phyloP scores from a whole-genome alignment of 2,113 vertebrate genomes.

The Osmerus mordax region DNA sequence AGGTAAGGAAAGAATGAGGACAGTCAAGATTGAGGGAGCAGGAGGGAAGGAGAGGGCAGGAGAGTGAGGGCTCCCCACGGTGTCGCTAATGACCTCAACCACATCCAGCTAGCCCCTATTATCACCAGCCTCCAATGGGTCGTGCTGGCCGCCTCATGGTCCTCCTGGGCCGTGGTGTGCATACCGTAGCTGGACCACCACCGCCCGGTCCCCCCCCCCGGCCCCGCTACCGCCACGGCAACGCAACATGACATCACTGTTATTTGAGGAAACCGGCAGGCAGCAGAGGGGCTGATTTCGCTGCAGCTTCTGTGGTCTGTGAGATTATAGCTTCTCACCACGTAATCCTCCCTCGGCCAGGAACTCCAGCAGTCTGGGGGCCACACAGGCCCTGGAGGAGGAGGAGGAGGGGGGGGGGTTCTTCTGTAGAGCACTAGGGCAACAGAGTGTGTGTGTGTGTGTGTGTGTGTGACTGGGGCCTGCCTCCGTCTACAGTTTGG shows the following conservation, averaged over 20 bases:
- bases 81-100: conserved; percentile 56
- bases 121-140: conserved; percentile 45
- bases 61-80: conserved; percentile 28
- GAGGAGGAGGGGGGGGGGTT: no score
- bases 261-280: conserved; percentile 66
- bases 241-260: conserved; percentile 62
- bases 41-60: conserved; percentile 6
- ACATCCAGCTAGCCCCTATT: conserved; percentile 61
- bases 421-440: no score
- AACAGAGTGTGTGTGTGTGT: conserved; percentile 21
- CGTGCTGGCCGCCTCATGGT: conserved; percentile 27
- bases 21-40: conserved; percentile 21
- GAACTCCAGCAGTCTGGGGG: conserved; percentile 26
- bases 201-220: conserved; percentile 34
- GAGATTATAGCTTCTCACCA: conserved; percentile 55
- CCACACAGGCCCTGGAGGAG: conserved; percentile 28
- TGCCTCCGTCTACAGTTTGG: conserved; percentile 26
- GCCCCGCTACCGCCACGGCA: conserved; percentile 14
- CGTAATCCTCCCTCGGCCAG: conserved; percentile 45
- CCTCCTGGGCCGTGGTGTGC: conserved; percentile 37
- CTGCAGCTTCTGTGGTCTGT: conserved; percentile 45
- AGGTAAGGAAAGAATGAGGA: conserved; percentile 17
- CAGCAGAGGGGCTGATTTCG: conserved; percentile 53
- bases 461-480: conserved; percentile 29
- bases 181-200: conserved; percentile 58